These are phyloP conservation scores for Drosophila simulans DNA, from an alignment of 1,140 invertebrate genomes.

Conservation along the genomic window DNA sequence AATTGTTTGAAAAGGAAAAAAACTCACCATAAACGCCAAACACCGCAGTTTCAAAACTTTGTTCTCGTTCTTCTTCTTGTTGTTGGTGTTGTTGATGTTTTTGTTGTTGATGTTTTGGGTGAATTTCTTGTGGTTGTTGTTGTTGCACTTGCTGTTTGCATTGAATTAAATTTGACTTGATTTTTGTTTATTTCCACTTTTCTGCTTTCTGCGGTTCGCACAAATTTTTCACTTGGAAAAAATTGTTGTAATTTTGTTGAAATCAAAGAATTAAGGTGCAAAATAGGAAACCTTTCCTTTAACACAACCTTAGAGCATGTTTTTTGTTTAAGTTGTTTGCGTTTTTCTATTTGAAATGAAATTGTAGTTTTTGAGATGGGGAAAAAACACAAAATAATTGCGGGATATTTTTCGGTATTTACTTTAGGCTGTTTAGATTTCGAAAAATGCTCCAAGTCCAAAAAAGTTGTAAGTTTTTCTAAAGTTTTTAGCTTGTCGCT, in stretches of 20 bases:
- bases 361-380: constrained; percentile 6
- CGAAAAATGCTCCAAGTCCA: constrained; percentile 34
- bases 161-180: constrained; percentile 36
- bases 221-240: constrained; percentile 51
- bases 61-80: constrained; percentile 45
- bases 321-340: constrained; percentile 13
- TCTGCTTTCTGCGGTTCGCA: constrained; percentile 21
- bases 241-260: constrained; percentile 50
- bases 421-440: constrained; percentile 8
- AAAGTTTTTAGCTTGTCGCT: constrained; percentile 29
- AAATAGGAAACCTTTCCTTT: constrained; percentile 29
- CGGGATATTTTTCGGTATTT: background rate
- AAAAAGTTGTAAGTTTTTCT: constrained; percentile 49
- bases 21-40: constrained; percentile 78
- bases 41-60: constrained; percentile 76
- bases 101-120: constrained; percentile 20
- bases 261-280: constrained; percentile 32
- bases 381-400: constrained; percentile 34
- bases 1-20: background rate
- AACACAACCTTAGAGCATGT: constrained; percentile 56
- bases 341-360: background rate
- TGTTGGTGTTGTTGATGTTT: constrained; percentile 24
- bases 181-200: constrained; percentile 24
- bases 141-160: constrained; percentile 50
- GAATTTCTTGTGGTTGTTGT: constrained; percentile 34